Conservation (phyloP, 2,797 vertebrate genomes). For the Ibycter americanus region DNA sequence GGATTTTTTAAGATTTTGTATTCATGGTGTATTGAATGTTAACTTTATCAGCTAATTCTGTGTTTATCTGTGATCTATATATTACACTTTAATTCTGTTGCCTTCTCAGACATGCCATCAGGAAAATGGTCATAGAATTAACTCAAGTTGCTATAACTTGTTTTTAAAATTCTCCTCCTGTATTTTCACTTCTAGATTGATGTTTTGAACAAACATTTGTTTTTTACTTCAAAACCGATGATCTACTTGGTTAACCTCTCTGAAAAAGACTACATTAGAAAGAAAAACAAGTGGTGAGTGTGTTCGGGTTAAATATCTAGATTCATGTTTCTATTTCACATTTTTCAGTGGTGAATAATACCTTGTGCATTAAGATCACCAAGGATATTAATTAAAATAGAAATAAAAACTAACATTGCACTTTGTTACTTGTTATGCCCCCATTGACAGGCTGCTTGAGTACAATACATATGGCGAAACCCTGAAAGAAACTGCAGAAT, state of each 20-base stretch:
- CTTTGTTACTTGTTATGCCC: not conserved
- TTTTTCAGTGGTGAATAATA: not conserved
- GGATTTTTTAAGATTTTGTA: not conserved
- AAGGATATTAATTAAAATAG: not conserved
- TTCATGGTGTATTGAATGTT: not conserved
- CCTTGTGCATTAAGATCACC: not conserved
- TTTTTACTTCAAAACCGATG: slow-evolving; percentile 99
- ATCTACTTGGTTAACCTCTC: slow-evolving; percentile 98
- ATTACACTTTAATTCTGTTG: not conserved
- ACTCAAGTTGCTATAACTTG: not conserved
- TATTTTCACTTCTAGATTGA: slow-evolving; percentile 85
- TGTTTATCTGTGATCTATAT: not conserved
- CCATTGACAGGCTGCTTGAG: not conserved
- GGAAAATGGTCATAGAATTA: slow-evolving; percentile 1
- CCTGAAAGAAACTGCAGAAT: not conserved
- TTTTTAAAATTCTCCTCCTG: slow-evolving; percentile 17
- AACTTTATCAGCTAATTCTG: not conserved
- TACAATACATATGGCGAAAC: not conserved
- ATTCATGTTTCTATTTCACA: not conserved
- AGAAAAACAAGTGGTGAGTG: slow-evolving; percentile 98
- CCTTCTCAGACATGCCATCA: not conserved
- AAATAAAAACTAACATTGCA: not conserved
- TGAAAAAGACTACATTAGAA: slow-evolving; percentile 98
- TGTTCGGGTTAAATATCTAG: not conserved
- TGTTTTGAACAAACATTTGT: slow-evolving; percentile 96